phyloP scores from a whole-genome alignment of 2,888 invertebrate species.

The Coelogynopora nodosa region DNA sequence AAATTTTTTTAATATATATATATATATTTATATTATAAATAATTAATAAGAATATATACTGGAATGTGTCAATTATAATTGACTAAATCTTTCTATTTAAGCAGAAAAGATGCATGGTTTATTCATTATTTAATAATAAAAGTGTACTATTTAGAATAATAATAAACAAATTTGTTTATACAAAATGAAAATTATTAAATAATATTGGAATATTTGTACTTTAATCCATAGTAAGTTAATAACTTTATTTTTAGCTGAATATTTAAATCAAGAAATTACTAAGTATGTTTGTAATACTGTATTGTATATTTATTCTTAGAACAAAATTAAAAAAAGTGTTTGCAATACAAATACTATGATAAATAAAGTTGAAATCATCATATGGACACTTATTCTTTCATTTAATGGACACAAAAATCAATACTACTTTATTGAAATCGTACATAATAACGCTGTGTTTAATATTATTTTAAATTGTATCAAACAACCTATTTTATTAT shows the following conservation, averaged over 20 bases:
- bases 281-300: neutral
- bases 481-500: neutral
- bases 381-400: neutral
- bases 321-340: neutral
- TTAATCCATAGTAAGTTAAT: neutral
- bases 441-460: neutral
- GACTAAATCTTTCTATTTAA: no score
- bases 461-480: neutral
- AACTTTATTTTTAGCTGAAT: neutral
- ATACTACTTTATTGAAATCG: neutral
- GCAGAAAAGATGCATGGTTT: no score
- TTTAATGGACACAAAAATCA: neutral
- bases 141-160: no score
- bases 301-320: neutral
- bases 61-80: no score
- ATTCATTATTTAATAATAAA: no score
- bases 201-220: neutral
- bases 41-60: no score
- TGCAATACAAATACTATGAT: neutral
- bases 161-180: neutral
- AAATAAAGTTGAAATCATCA: neutral
- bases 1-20: no score
- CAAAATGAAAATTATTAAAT: neutral
- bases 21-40: no score
- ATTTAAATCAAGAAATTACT: neutral